These are phyloP conservation scores for Progne subis DNA, from an alignment of 2,113 vertebrate species.

Conservation along the genomic window DNA sequence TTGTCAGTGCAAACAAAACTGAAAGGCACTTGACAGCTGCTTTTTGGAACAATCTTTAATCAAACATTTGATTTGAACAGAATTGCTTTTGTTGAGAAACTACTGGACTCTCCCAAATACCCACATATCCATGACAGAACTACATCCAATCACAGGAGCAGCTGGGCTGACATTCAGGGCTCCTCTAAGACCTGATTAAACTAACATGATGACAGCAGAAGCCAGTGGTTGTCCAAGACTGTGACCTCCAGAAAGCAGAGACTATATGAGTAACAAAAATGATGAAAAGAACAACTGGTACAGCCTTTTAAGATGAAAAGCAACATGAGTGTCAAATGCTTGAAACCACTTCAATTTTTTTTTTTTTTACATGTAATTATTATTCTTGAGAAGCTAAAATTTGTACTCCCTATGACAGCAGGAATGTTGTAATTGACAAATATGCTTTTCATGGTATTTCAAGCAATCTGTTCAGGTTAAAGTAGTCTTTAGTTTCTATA, in stretches of 20 bases:
- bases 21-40: neutral
- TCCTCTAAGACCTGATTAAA: neutral
- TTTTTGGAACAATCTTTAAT: neutral
- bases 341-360: neutral
- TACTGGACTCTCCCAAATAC: no score
- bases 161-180: neutral
- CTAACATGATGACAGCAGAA: neutral
- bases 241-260: neutral
- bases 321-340: neutral
- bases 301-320: neutral
- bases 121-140: neutral
- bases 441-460: neutral
- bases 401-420: neutral
- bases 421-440: neutral
- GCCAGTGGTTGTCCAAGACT: neutral
- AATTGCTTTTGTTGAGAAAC: neutral
- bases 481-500: neutral
- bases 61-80: neutral
- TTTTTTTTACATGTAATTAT: neutral
- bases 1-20: neutral
- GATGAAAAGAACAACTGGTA: neutral
- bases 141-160: neutral
- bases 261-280: neutral
- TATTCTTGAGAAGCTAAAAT: neutral
- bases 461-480: neutral